Evolutionary conservation across 1,140 invertebrate genomes (phyloP), one percentile per base, ranked within the genome.

Genomic region (Vollenhovia emeryi): DNA sequence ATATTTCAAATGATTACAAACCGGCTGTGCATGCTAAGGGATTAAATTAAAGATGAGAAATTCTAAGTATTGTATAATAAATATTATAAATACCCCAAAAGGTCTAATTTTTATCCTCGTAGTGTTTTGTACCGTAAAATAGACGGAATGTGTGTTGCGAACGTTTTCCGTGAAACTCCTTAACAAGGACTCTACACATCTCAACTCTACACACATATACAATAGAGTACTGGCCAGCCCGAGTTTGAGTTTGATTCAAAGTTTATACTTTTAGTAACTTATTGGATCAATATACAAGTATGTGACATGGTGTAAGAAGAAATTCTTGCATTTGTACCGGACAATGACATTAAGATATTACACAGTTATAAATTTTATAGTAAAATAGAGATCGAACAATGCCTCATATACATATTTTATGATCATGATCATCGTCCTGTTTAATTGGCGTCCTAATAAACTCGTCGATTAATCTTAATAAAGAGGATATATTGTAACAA

Each of bases 211-310:
- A 43, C 59, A 55, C 52, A 79, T 33, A 59, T 84, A 87, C 66
- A 27, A 73, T 75, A 55, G 43, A 90, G 89, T 89, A 88, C 88
- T 87, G 88, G 88, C 88, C 90, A 88, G 84, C 84, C 90, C 88
- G 90, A 91, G 90, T 88, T 88, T 87, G 86, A 91, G 86, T 91
- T 91, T 89, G 86, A 86, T 93, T 94, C 93, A 92, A 95, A 94
- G 93, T 92, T 93, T 92, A 93, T 93, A 93, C 92, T 93, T 94
- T 89, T 91, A 89, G 83, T 57, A 73, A 68, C 40, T 69, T 68
- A 86, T 89, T 76, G 85, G 73, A 18, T 68, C 27, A 66, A 66
- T 66, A 27, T 68, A 75, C 59, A 83, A 79, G 66, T 55, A 52
- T 84, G 84, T 74, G 55, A 74, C 52, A 60, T 83, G 40, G 43